A percentile compares a stretch with the other conserved stretches of the same genome.
phyloP scores from a whole-genome alignment of 1,140 invertebrate genomes.

The Trichogramma pretiosum region DNA sequence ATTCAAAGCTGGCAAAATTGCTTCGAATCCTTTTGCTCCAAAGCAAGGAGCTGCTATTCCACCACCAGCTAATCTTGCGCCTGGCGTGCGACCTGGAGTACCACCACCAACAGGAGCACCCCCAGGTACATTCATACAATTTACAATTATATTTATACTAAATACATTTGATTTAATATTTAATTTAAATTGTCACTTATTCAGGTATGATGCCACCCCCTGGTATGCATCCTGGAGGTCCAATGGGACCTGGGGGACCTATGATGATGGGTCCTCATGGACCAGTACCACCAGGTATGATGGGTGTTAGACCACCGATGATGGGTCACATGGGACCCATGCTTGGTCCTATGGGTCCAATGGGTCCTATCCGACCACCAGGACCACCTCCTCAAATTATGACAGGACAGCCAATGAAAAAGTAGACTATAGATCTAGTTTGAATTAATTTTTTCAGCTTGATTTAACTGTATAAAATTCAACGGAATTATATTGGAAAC shows the following conservation, averaged over 20 bases:
- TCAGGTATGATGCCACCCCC: slow-evolving; percentile 61
- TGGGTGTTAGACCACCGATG: slow-evolving; percentile 69
- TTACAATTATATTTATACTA: background rate
- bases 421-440: too few relatives aligned
- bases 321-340: slow-evolving; percentile 68
- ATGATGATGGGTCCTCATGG: slow-evolving; percentile 70
- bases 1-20: slow-evolving; percentile 93
- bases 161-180: background rate
- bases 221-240: slow-evolving; percentile 44
- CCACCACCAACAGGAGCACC: slow-evolving; percentile 56
- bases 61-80: slow-evolving; percentile 53
- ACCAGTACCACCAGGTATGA: slow-evolving; percentile 74
- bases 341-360: slow-evolving; percentile 62
- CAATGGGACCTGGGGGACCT: slow-evolving; percentile 53
- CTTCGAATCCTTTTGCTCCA: slow-evolving; percentile 75
- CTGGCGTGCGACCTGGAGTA: slow-evolving; percentile 43
- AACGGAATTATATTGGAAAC: too few relatives aligned
- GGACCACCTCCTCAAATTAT: slow-evolving; percentile 39
- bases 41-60: slow-evolving; percentile 64
- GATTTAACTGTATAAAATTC: too few relatives aligned
- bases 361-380: slow-evolving; percentile 49
- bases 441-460: too few relatives aligned
- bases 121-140: slow-evolving; percentile 29
- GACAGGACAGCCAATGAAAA: slow-evolving; percentile 46
- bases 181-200: background rate